phyloP scores from a whole-genome alignment of 2,888 invertebrate species.

The Ligdia adustata region DNA sequence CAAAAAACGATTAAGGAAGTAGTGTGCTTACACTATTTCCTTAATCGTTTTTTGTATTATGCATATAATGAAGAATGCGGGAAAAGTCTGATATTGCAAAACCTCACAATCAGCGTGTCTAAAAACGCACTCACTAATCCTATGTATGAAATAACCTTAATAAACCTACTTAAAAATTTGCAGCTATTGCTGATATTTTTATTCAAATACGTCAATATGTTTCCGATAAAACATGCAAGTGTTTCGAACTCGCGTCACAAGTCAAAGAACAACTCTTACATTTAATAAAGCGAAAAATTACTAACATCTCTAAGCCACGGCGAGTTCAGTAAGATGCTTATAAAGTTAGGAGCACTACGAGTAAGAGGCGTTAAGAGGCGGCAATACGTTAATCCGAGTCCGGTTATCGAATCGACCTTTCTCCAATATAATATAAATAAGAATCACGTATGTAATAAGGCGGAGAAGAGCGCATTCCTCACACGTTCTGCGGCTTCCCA shows the following conservation, averaged over 20 bases:
- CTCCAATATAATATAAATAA: conserved; percentile 79
- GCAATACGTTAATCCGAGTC: conserved; percentile 70
- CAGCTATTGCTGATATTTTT: too few relatives aligned
- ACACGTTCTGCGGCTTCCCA: conserved; percentile 72
- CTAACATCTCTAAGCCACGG: conserved; percentile 31
- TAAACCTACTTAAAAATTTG: too few relatives aligned
- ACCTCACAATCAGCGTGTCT: too few relatives aligned
- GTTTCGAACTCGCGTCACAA: conserved; percentile 16
- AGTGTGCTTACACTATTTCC: too few relatives aligned
- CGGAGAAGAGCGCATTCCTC: conserved; percentile 69
- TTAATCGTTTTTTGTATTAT: too few relatives aligned
- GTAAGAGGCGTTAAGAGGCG: conserved; percentile 68
- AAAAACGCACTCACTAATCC: too few relatives aligned
- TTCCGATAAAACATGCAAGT: conserved; percentile 5
- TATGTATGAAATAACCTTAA: too few relatives aligned
- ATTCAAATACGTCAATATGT: too few relatives aligned
- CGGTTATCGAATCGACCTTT: conserved; percentile 65
- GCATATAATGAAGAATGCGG: too few relatives aligned
- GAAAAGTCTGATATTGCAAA: too few relatives aligned
- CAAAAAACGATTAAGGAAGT: too few relatives aligned
- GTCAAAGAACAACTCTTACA: conserved; percentile 22
- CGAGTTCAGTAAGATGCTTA: conserved; percentile 60
- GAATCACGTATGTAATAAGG: conserved; percentile 83
- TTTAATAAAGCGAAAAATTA: conserved; percentile 37
- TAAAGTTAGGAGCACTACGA: conserved; percentile 60